phyloP scores from a whole-genome alignment of 2,888 invertebrate species.

The Acrobasis suavella region DNA sequence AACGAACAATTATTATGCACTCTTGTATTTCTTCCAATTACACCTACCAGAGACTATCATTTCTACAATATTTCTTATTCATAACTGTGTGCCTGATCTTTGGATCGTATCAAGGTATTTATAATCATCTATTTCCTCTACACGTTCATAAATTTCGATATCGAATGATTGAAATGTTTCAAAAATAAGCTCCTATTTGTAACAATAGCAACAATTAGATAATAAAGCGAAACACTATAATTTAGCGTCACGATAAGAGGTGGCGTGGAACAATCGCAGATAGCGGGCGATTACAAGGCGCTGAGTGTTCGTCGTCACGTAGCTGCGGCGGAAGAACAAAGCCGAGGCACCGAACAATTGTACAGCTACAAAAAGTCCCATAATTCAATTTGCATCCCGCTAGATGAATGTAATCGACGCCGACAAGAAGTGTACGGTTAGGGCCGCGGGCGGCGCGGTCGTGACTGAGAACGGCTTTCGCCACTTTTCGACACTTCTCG shows the following conservation, averaged over 20 bases:
- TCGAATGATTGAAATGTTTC: constrained; percentile 51
- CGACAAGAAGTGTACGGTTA: constrained; percentile 64
- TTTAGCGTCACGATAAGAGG: constrained; percentile 71
- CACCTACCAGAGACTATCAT: constrained; percentile 44
- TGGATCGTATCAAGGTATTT: constrained; percentile 27
- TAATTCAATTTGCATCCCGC: constrained; percentile 82
- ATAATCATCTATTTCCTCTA: constrained; percentile 36
- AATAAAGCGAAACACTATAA: constrained; percentile 78
- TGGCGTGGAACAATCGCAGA: constrained; percentile 69
- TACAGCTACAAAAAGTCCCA: constrained; percentile 77
- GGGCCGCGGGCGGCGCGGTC: constrained; percentile 59
- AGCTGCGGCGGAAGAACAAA: constrained; percentile 74
- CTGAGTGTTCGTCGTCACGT: constrained; percentile 77
- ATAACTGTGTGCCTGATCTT: constrained; percentile 43
- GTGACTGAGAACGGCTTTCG: constrained; percentile 75
- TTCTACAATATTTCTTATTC: constrained; percentile 55
- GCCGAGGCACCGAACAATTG: constrained; percentile 73
- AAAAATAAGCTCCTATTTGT: constrained; percentile 53
- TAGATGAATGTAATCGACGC: constrained; percentile 72
- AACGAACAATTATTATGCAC: constrained; percentile 68
- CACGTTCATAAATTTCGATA: constrained; percentile 41
- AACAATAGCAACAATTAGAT: constrained; percentile 78
- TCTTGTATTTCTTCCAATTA: constrained; percentile 64
- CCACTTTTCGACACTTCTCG: constrained; percentile 78
- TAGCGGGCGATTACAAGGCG: constrained; percentile 67